Evolutionary conservation across 2,797 vertebrate genomes (phyloP).

Genomic region (Anguilla marmorata): DNA sequence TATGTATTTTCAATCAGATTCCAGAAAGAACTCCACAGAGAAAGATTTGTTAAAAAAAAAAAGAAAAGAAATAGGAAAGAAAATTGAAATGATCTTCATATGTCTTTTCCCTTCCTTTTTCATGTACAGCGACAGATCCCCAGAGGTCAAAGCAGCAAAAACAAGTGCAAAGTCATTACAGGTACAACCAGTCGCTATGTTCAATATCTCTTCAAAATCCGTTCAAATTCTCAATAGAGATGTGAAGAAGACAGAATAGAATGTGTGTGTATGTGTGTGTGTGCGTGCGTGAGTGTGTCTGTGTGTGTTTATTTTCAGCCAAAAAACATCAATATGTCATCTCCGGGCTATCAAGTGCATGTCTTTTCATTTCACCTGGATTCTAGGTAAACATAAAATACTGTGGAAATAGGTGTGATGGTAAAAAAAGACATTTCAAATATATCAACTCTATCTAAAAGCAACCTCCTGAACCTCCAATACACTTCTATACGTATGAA

Average conservation of each 20-base stretch:
- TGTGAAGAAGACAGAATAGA: background rate
- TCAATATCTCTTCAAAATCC: slow-evolving; percentile 7
- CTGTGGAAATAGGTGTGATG: background rate
- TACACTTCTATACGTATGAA: background rate
- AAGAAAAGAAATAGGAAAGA: background rate
- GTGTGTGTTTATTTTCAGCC: background rate
- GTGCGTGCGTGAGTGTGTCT: background rate
- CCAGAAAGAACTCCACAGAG: background rate
- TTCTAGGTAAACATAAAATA: background rate
- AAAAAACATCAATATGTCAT: slow-evolving; percentile 10
- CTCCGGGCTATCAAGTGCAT: background rate
- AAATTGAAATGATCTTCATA: background rate
- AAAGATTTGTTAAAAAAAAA: background rate
- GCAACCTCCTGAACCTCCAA: background rate
- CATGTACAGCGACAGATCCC: slow-evolving; percentile 5
- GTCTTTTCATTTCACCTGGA: background rate
- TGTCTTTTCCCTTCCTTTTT: background rate
- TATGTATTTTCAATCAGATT: background rate
- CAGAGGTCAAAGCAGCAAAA: background rate
- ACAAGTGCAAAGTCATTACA: background rate
- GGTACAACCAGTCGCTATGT: background rate
- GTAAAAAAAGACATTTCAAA: background rate
- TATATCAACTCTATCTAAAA: background rate
- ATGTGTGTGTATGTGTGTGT: background rate
- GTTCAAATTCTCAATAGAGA: slow-evolving; percentile 5